These are phyloP conservation scores for Alloplasta piceator DNA, from an alignment of 2,888 invertebrate genomes.

Conservation along the genomic window DNA sequence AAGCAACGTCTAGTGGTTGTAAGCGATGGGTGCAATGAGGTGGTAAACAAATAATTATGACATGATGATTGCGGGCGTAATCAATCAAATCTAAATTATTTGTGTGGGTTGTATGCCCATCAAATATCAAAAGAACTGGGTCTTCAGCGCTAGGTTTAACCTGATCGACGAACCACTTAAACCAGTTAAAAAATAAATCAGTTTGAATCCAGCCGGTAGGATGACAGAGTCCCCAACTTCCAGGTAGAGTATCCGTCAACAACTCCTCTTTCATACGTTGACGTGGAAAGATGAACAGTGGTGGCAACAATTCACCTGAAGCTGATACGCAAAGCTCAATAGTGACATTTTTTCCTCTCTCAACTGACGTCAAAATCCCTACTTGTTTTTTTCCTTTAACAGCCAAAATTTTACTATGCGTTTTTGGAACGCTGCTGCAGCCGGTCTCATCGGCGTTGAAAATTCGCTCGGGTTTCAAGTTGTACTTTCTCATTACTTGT, in stretches of 20 bases:
- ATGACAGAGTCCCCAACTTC: constrained; percentile 55
- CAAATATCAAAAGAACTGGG: constrained; percentile 75
- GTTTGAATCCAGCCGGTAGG: constrained; percentile 70
- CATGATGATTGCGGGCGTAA: constrained; percentile 69
- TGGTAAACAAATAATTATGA: constrained; percentile 74
- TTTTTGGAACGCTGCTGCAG: constrained; percentile 64
- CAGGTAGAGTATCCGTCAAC: constrained; percentile 60
- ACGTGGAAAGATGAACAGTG: constrained; percentile 70
- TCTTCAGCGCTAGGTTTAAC: too few relatives aligned
- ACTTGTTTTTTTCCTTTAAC: constrained; percentile 66
- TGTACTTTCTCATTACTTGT: background rate
- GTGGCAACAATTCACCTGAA: constrained; percentile 67
- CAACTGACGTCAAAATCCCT: constrained; percentile 65
- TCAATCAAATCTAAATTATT: constrained; percentile 75
- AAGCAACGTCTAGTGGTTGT: constrained; percentile 71
- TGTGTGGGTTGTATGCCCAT: constrained; percentile 74
- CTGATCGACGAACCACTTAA: constrained; percentile 23
- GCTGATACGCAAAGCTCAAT: constrained; percentile 67
- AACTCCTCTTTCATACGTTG: constrained; percentile 61
- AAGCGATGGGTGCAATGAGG: constrained; percentile 72
- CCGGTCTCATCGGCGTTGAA: constrained; percentile 70
- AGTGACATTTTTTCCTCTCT: constrained; percentile 68
- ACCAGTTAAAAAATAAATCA: constrained; percentile 69
- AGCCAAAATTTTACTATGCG: constrained; percentile 63
- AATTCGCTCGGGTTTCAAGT: constrained; percentile 60